Conservation (phyloP, 2,113 vertebrate species). For the Actinemys pallida region DNA sequence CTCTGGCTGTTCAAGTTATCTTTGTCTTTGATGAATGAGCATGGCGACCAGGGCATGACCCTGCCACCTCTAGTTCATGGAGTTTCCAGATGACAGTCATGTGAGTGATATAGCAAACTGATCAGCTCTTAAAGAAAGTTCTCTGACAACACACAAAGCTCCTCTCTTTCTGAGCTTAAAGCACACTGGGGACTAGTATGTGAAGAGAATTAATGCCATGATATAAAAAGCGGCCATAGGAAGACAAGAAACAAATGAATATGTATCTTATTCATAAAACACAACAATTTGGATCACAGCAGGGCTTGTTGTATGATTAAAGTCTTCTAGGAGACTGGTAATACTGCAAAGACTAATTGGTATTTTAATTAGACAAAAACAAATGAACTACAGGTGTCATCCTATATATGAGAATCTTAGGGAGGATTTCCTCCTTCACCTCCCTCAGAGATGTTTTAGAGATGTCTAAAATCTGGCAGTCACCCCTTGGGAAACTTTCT, state of each 20-base stretch:
- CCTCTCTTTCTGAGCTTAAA: background rate
- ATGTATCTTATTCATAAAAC: background rate
- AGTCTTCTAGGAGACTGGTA: constrained; percentile 42
- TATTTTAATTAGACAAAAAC: constrained; percentile 56
- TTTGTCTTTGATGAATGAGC: constrained; percentile 22
- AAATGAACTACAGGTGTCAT: constrained; percentile 30
- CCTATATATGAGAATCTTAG: background rate
- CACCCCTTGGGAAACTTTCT: background rate
- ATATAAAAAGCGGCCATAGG: background rate
- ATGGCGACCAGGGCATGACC: background rate
- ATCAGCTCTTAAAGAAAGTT: constrained; percentile 24
- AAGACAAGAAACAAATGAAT: background rate
- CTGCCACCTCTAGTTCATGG: background rate
- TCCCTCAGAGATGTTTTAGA: background rate
- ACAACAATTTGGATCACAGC: constrained; percentile 3
- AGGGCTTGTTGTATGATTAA: constrained; percentile 1
- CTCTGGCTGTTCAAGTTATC: background rate
- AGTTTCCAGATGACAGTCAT: constrained; percentile 21
- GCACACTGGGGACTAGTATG: background rate
- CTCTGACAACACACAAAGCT: constrained; percentile 3
- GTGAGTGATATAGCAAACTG: constrained; percentile 2
- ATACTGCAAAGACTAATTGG: constrained; percentile 33
- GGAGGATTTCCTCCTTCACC: background rate
- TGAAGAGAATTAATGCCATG: constrained; percentile 25
- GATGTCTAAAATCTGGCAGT: constrained; percentile 22